Conservation (phyloP, 2,797 vertebrate species). For the Peromyscus melanophrys region DNA sequence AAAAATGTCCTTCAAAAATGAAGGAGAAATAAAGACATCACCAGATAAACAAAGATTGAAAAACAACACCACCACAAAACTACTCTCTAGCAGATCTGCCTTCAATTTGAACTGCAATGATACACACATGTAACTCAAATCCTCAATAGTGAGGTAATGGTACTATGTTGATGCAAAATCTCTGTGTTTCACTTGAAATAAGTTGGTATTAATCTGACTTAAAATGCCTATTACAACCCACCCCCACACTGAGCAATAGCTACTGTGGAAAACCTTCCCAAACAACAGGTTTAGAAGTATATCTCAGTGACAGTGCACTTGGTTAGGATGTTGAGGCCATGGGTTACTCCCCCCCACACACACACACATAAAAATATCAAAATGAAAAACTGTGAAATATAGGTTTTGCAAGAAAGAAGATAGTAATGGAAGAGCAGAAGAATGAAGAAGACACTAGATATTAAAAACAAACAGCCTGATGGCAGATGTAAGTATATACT, state of each 20-base stretch:
- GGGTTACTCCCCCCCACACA: not conserved
- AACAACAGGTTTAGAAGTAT: not conserved
- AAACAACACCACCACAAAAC: not conserved
- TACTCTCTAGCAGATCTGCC: not conserved
- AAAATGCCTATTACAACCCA: not conserved
- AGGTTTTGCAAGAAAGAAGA: not conserved
- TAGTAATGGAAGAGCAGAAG: not conserved
- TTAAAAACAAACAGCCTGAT: not conserved
- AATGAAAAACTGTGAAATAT: not conserved
- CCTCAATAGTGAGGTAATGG: not conserved
- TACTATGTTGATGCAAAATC: not conserved
- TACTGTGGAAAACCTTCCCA: not conserved
- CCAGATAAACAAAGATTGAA: not conserved
- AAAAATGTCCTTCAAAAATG: not conserved
- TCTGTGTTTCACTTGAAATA: constrained; percentile 9
- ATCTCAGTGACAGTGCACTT: not conserved
- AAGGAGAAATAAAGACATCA: not conserved
- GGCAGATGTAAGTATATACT: not conserved
- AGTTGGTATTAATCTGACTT: not conserved
- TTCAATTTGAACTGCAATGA: not conserved
- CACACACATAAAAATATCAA: not conserved
- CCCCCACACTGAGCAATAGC: not conserved
- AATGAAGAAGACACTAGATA: not conserved
- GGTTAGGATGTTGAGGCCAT: not conserved
- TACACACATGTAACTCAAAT: not conserved